phyloP scores from a whole-genome alignment of 2,113 vertebrate genomes.

The Atractosteus spatula region DNA sequence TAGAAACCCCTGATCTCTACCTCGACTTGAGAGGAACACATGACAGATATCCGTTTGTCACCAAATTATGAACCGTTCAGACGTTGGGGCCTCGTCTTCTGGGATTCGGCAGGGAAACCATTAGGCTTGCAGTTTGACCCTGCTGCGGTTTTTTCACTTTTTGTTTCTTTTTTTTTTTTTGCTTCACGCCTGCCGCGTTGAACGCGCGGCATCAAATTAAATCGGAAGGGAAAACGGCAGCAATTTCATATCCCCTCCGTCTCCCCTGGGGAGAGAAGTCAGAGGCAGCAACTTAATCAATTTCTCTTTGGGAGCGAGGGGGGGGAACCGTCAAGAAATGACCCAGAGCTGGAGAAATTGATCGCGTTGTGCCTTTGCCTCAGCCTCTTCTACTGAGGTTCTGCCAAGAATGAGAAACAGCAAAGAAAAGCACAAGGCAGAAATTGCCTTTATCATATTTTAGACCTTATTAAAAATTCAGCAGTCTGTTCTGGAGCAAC shows the following conservation, averaged over 20 bases:
- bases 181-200: conserved; percentile 16
- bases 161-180: conserved; percentile 28
- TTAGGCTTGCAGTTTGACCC: conserved; percentile 68
- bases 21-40: no score
- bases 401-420: no score
- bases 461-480: no score
- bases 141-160: conserved; percentile 50
- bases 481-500: no score
- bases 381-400: not conserved
- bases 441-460: no score
- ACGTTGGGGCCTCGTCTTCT: not conserved
- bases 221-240: conserved; percentile 6
- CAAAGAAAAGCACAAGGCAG: no score
- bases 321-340: conserved; percentile 9
- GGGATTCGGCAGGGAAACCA: conserved; percentile 51
- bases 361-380: not conserved
- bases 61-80: no score
- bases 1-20: no score
- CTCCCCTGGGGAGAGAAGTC: conserved; percentile 36
- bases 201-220: conserved; percentile 27
- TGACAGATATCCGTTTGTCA: no score
- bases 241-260: conserved; percentile 24
- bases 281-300: conserved; percentile 21
- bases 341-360: conserved; percentile 3
- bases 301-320: conserved; percentile 14